Evolutionary conservation across 1,140 invertebrate genomes (phyloP), one percentile per base, ranked within the genome.

Genomic region (Camponotus pennsylvanicus): DNA sequence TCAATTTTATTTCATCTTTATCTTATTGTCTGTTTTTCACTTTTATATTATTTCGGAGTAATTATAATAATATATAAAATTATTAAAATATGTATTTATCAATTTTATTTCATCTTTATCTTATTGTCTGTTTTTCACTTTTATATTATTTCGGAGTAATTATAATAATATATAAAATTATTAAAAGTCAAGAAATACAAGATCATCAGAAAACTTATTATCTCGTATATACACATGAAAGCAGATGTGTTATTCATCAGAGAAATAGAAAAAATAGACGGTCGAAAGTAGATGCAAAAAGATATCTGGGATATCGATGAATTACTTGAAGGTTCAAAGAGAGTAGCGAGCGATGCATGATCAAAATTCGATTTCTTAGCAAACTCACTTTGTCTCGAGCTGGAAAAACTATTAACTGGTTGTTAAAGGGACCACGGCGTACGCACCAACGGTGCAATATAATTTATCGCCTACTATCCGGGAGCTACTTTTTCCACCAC

Each of bases 381-480:
- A 69, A 71, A 80, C 55, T 45, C 70, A 66, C 71, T 80, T 69
- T 83, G 55, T 83, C 57, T 59, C 55, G 55, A 75, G 55, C 79
- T 66, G 77, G 59, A 79, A 79, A 90, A 90, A 78, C 88, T 88
- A 90, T 90, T 90, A 89, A 85, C 85, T 87, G 73, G 76, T 71
- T 86, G 87, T 91, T 89, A 91, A 87, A 88, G 89, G 66, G 78
- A 63, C 77, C 76, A 49, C 76, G 52, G 27, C 40, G 34, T 52
- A 76, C 67, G 57, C 85, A 61, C 78, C 61, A 55, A 77, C 57
- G 78, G 49, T 34, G 69, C 79, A 88, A 86, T 80, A 84, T 83
- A 88, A 91, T 91, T 91, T 90, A 84, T 79, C 85, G 82, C 52
- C 63, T 77, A 70, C 82, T 82, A 63, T 66, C 42, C 61, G 49